Percentiles rank a stretch among this genome's conserved stretches.
These are phyloP conservation scores for silkworm (Bombyx mori) DNA, from an alignment of 1,140 invertebrate genomes.

Conservation along the genomic window ASM3026992v2 NC_085111.1:13083001-13083500, in stretches of 20 bases:
- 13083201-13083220: too few relatives aligned
- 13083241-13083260: not conserved
- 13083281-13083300: too few relatives aligned
- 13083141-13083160: too few relatives aligned
- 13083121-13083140: too few relatives aligned
- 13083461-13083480: constrained; percentile 95
- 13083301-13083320: too few relatives aligned
- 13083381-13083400: constrained; percentile 77
- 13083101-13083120: too few relatives aligned
- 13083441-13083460: constrained; percentile 83
- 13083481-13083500: constrained; percentile 95
- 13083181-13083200: too few relatives aligned
- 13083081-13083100: too few relatives aligned
- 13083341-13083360: not conserved
- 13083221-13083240: too few relatives aligned
- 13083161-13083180: too few relatives aligned
- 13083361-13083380: constrained; percentile 75
- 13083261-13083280: not conserved
- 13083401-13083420: constrained; percentile 77
- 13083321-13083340: not conserved
- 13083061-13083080: too few relatives aligned
- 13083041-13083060: too few relatives aligned
- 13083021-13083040: not conserved
- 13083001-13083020: constrained; percentile 78
- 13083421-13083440: not conserved